Evolutionary conservation across 2,113 vertebrate species (phyloP).

Genomic region (Aptenodytes patagonicus): DNA sequence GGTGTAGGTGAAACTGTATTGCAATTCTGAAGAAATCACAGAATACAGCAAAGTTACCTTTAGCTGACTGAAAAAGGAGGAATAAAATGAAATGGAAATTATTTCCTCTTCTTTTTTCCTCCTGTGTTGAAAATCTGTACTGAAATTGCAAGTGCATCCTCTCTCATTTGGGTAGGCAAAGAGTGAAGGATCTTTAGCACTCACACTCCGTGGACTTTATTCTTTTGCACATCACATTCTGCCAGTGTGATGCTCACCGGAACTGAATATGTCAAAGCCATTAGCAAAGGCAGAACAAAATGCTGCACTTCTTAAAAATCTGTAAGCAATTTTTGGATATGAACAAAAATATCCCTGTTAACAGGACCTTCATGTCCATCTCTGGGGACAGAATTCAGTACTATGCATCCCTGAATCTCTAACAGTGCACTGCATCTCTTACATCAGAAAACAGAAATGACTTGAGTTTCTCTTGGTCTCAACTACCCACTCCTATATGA

Average conservation of each 20-base stretch:
- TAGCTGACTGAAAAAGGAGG: neutral
- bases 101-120: neutral
- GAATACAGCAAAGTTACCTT: neutral
- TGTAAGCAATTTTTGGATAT: neutral
- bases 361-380: neutral
- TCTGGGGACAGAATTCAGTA: neutral
- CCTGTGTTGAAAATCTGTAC: neutral
- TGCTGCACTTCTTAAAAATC: neutral
- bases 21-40: neutral
- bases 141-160: neutral
- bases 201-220: neutral
- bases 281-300: neutral
- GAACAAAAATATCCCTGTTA: neutral
- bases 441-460: neutral
- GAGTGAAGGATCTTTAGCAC: neutral
- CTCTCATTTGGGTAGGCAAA: neutral
- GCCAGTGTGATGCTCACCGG: neutral
- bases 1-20: neutral
- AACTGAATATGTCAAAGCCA: neutral
- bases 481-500: neutral
- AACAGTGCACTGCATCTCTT: neutral
- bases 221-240: neutral
- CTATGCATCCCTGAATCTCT: neutral
- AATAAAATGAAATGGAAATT: neutral
- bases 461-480: neutral